Evolutionary conservation across 1,140 invertebrate species (phyloP).

Genomic region (Drosophila aff.): DNA sequence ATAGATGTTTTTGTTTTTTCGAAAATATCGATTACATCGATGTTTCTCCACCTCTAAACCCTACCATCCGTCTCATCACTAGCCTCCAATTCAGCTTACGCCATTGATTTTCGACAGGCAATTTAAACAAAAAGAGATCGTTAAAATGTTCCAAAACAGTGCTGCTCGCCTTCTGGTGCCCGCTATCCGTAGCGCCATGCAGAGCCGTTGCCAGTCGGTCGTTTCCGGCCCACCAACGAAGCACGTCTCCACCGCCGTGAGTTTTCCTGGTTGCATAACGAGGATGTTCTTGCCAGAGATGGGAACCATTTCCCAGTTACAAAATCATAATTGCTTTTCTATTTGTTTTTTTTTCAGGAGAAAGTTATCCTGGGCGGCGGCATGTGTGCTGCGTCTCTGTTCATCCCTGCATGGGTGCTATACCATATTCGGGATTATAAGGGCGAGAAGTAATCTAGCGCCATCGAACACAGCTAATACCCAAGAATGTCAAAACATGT

Average conservation of each 20-base stretch:
- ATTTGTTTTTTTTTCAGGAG: conserved; percentile 62
- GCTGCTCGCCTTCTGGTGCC: conserved; percentile 79
- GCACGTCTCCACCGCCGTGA: conserved; percentile 75
- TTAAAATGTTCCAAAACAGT: conserved; percentile 82
- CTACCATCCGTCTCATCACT: background rate
- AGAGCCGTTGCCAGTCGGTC: conserved; percentile 77
- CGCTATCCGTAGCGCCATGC: conserved; percentile 74
- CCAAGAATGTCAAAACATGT: conserved; percentile 42
- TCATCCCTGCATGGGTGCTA: conserved; percentile 82
- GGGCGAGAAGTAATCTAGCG: conserved; percentile 67
- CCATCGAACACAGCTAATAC: conserved; percentile 48
- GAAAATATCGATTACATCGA: too few relatives aligned
- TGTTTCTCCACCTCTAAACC: too few relatives aligned
- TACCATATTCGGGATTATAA: conserved; percentile 82
- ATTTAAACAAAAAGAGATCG: conserved; percentile 16
- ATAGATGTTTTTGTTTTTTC: too few relatives aligned
- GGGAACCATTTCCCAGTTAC: background rate
- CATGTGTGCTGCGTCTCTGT: conserved; percentile 72
- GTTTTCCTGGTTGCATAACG: conserved; percentile 80
- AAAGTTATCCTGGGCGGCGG: conserved; percentile 79
- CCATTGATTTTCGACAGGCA: conserved; percentile 41
- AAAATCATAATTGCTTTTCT: background rate
- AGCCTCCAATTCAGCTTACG: background rate
- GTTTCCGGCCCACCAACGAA: conserved; percentile 78
- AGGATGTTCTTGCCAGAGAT: conserved; percentile 11